phyloP scores from a whole-genome alignment of 2,113 vertebrate species.

The Thamnophis sirtalis region DNA sequence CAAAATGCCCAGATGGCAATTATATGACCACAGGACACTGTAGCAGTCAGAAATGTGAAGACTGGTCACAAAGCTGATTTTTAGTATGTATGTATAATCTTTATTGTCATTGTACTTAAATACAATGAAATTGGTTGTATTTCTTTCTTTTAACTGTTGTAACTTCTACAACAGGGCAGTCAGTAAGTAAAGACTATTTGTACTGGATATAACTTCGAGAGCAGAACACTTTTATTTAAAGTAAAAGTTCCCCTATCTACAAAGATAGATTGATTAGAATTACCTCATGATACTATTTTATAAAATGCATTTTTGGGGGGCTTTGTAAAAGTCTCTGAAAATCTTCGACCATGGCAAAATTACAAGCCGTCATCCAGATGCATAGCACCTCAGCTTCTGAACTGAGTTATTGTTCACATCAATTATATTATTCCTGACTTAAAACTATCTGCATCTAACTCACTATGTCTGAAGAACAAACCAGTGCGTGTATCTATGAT shows the following conservation, averaged over 20 bases:
- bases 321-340: background rate
- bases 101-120: too few relatives aligned
- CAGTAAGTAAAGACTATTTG: background rate
- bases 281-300: background rate
- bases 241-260: background rate
- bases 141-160: too few relatives aligned
- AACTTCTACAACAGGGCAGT: background rate
- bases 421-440: background rate
- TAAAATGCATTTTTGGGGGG: background rate
- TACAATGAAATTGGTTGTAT: too few relatives aligned
- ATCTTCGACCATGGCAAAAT: background rate
- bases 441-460: background rate
- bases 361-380: background rate
- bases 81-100: too few relatives aligned
- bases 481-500: background rate
- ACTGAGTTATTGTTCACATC: background rate
- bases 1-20: background rate
- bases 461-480: background rate
- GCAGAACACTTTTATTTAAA: background rate
- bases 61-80: too few relatives aligned
- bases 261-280: background rate
- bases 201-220: background rate
- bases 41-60: background rate
- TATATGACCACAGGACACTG: background rate
- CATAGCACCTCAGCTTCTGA: background rate